A percentile compares a stretch with the other conserved stretches of the same genome.
These are phyloP conservation scores for Kryptopterus vitreolus DNA, from an alignment of 2,797 vertebrate genomes.

Conservation along the genomic window DNA sequence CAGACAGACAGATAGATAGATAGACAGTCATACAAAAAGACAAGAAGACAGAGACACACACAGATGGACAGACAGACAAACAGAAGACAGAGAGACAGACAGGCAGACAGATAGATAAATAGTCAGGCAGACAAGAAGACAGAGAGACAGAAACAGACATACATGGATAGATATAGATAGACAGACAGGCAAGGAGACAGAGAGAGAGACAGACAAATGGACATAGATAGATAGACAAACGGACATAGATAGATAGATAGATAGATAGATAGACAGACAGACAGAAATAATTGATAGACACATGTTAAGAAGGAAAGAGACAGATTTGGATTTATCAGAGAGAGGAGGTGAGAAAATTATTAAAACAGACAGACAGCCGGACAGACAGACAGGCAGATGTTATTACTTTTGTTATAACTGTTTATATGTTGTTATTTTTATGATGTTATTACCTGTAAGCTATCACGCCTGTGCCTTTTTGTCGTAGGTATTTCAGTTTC, in stretches of 20 bases:
- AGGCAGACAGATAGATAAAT: not conserved
- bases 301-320: too few species aligned
- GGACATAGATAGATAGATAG: not conserved
- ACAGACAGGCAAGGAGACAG: not conserved
- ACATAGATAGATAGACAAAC: not conserved
- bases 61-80: not conserved
- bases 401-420: too few species aligned
- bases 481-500: constrained; percentile 37
- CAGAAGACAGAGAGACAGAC: not conserved
- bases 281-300: not conserved
- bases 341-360: too few species aligned
- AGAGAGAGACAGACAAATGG: not conserved
- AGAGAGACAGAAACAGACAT: too few species aligned
- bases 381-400: not conserved
- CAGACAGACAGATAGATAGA: not conserved
- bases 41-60: not conserved
- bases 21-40: not conserved
- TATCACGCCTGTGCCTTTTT: constrained; percentile 63
- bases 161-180: not conserved
- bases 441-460: constrained; percentile 64
- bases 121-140: too few species aligned
- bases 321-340: too few species aligned
- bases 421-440: too few species aligned
- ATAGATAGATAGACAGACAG: too few species aligned
- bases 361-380: not conserved